Percentiles rank a stretch among this genome's conserved stretches.
These are phyloP conservation scores for Mormoops blainvillei DNA, from an alignment of 2,113 vertebrate genomes.

Conservation along the genomic window DNA sequence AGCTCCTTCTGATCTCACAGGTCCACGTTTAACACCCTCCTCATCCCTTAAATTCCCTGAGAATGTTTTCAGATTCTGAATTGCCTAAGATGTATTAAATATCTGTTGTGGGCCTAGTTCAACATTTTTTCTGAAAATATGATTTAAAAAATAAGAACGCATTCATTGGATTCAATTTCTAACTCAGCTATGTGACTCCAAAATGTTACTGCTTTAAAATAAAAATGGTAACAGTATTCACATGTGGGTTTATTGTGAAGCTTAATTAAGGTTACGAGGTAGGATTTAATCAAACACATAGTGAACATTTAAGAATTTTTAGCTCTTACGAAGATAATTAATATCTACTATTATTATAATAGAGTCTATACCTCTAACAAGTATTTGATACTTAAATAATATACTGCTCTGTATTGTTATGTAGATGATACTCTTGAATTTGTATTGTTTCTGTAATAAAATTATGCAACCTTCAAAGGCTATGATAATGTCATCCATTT, in stretches of 20 bases:
- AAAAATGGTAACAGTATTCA: neutral
- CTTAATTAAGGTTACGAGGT: neutral
- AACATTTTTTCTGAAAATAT: neutral
- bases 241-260: neutral
- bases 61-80: neutral
- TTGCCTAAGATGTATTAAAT: neutral
- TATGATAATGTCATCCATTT: neutral
- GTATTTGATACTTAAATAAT: neutral
- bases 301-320: neutral
- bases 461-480: neutral
- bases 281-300: neutral
- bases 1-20: neutral
- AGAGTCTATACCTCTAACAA: neutral
- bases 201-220: neutral
- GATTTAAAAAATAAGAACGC: neutral
- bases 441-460: neutral
- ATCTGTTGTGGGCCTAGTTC: neutral
- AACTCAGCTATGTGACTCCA: neutral
- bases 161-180: neutral
- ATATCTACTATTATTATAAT: neutral
- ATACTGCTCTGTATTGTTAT: neutral
- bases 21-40: neutral
- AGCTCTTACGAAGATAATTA: neutral
- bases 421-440: neutral
- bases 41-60: neutral